phyloP scores from a whole-genome alignment of 2,797 vertebrate species.

The Tenualosa thibaudeaui region DNA sequence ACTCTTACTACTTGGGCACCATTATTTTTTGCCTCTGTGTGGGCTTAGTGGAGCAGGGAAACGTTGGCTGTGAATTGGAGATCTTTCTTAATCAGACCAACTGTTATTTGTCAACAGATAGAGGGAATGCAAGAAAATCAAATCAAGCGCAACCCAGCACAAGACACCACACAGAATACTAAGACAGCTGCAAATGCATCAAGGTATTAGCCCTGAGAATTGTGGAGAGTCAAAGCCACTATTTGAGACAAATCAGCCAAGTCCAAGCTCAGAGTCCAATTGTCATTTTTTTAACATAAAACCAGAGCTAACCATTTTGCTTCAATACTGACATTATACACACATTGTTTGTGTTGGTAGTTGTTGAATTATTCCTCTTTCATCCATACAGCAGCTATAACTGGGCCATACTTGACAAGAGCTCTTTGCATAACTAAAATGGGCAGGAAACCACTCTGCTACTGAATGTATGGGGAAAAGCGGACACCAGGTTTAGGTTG shows the following conservation, averaged over 20 bases:
- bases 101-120: conserved; percentile 26
- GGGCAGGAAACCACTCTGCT: neutral
- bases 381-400: neutral
- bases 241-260: neutral
- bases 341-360: neutral
- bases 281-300: neutral
- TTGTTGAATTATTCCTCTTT: neutral
- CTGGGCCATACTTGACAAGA: neutral
- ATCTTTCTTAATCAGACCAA: conserved; percentile 27
- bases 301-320: neutral
- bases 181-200: neutral
- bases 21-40: conserved; percentile 24
- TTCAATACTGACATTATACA: neutral
- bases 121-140: neutral
- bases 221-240: neutral
- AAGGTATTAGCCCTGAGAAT: neutral
- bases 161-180: neutral
- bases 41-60: neutral
- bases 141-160: neutral
- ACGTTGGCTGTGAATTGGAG: conserved; percentile 3
- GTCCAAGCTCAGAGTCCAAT: neutral
- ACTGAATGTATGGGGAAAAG: neutral
- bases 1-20: conserved; percentile 31
- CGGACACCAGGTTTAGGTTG: no score
- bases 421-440: neutral